Evolutionary conservation across 2,888 invertebrate genomes (phyloP).

Genomic region (Ligdia adustata): DNA sequence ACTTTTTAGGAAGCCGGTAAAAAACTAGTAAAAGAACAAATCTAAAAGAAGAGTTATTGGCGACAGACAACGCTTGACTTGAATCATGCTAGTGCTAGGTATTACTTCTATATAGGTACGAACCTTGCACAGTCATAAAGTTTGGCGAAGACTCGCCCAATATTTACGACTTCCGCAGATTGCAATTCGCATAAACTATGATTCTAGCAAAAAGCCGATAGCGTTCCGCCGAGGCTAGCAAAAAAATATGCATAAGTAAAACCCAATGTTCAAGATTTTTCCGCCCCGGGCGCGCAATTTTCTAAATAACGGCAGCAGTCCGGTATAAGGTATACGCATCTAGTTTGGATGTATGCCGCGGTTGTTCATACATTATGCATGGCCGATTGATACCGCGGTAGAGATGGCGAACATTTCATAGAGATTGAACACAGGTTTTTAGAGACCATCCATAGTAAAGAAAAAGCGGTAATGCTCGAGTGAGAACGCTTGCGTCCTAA

Average conservation of each 20-base stretch:
- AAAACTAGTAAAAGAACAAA: too few relatives aligned
- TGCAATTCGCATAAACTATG: not conserved
- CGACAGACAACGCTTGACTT: too few relatives aligned
- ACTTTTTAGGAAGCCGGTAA: too few relatives aligned
- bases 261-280: slow-evolving; percentile 12
- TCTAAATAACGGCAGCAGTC: too few relatives aligned
- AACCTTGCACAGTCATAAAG: not conserved
- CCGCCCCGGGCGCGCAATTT: slow-evolving; percentile 12
- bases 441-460: too few relatives aligned
- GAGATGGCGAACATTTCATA: not conserved
- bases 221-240: not conserved
- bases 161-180: not conserved
- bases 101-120: too few relatives aligned
- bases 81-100: too few relatives aligned
- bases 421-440: too few relatives aligned
- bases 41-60: too few relatives aligned
- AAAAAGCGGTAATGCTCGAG: too few relatives aligned
- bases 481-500: too few relatives aligned
- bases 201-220: slow-evolving; percentile 1
- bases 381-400: slow-evolving; percentile 12
- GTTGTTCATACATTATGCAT: slow-evolving; percentile 23
- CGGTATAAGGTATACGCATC: slow-evolving; percentile 15
- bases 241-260: not conserved
- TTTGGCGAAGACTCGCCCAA: not conserved
- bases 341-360: slow-evolving; percentile 17